Evolutionary conservation across 2,888 invertebrate genomes (phyloP).

Genomic region (Polylopha cassiicola): DNA sequence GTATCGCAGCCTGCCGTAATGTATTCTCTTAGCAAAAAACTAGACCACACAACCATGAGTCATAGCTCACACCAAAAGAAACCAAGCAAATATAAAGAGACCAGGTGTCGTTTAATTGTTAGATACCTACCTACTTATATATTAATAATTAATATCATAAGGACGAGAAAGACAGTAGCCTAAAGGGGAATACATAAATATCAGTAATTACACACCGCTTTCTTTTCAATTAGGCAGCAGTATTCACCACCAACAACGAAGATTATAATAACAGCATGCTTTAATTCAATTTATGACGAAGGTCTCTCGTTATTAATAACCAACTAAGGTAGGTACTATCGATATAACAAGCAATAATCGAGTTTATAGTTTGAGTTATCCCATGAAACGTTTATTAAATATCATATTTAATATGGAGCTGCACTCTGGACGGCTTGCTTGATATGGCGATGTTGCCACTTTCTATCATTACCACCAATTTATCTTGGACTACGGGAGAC

Average conservation of each 20-base stretch:
- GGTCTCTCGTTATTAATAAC: conserved; percentile 12
- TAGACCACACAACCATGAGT: too few relatives aligned
- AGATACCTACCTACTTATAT: too few relatives aligned
- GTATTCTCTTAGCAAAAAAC: too few relatives aligned
- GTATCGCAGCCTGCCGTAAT: too few relatives aligned
- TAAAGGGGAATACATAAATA: too few relatives aligned
- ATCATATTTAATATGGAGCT: conserved; percentile 45
- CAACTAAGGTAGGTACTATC: too few relatives aligned
- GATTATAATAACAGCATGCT: conserved; percentile 8
- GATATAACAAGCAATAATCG: conserved; percentile 14
- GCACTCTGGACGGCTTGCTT: conserved; percentile 40
- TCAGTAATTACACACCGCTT: too few relatives aligned
- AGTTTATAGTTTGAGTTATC: conserved; percentile 22
- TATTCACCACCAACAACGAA: conserved; percentile 4
- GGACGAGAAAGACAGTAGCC: too few relatives aligned
- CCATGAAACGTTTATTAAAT: conserved; percentile 42
- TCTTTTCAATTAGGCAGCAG: conserved; percentile 9
- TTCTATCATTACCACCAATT: conserved; percentile 48
- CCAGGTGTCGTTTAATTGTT: too few relatives aligned
- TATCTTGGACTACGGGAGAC: conserved; percentile 35
- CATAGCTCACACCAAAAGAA: too few relatives aligned
- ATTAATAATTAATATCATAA: too few relatives aligned
- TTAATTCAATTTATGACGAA: conserved; percentile 12
- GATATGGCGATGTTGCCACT: conserved; percentile 58
- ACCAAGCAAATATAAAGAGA: too few relatives aligned